Conservation (phyloP, 2,113 vertebrate genomes). For the Myotis davidii region DNA sequence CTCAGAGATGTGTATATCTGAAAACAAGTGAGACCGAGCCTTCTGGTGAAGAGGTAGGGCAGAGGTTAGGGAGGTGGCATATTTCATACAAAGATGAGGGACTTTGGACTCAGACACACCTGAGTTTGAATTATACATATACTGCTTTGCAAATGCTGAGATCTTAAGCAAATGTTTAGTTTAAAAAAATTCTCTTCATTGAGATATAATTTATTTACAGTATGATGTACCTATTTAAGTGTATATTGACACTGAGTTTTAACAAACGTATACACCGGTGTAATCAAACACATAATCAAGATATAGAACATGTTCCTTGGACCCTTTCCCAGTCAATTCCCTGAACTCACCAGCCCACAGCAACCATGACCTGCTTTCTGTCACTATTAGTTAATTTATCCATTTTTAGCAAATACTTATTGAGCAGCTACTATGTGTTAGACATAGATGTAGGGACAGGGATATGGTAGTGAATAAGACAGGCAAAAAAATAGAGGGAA, state of each 20-base stretch:
- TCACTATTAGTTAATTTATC: background rate
- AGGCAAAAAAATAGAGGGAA: background rate
- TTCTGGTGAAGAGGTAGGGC: background rate
- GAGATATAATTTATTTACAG: background rate
- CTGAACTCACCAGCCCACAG: background rate
- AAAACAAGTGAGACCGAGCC: background rate
- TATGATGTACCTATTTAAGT: background rate
- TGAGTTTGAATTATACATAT: constrained; percentile 8
- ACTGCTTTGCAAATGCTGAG: background rate
- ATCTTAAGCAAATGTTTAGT: background rate
- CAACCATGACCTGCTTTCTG: background rate
- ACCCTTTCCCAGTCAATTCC: background rate
- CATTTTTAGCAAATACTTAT: background rate
- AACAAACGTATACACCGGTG: background rate
- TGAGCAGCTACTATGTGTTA: background rate
- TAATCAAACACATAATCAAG: background rate
- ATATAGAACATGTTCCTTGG: background rate
- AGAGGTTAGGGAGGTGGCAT: background rate
- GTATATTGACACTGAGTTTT: background rate
- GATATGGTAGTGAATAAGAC: background rate
- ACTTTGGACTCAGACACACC: background rate
- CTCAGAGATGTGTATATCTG: background rate
- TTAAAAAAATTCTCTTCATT: background rate
- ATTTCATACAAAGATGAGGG: background rate
- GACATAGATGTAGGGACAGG: background rate